Conservation (phyloP, 1,140 invertebrate genomes). For the Drosophila nigrodunni region DNA sequence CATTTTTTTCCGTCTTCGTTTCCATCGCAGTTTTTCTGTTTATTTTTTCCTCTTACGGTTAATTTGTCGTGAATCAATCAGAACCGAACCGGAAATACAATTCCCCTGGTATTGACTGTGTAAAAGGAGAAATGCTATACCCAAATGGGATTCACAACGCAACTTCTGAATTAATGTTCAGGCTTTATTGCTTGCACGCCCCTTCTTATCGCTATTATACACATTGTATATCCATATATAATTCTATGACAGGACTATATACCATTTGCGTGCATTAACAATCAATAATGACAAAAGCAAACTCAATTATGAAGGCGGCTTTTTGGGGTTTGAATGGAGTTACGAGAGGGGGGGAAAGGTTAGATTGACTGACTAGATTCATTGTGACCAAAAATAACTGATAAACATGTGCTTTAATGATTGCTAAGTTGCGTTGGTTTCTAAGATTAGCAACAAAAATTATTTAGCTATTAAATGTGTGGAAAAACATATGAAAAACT, state of each 20-base stretch:
- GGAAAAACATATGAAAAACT: background rate
- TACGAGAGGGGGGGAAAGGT: background rate
- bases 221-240: slow-evolving; percentile 4
- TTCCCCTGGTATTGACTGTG: slow-evolving; percentile 8
- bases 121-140: slow-evolving; percentile 21
- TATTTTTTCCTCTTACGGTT: background rate
- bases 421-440: background rate
- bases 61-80: slow-evolving; percentile 37
- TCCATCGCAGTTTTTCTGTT: background rate
- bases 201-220: slow-evolving; percentile 43
- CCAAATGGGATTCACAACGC: slow-evolving; percentile 38
- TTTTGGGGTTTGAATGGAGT: slow-evolving; percentile 19
- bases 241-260: slow-evolving; percentile 10
- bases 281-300: slow-evolving; percentile 63
- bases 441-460: background rate
- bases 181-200: slow-evolving; percentile 34
- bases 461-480: background rate
- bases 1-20: slow-evolving; percentile 8
- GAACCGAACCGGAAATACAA: slow-evolving; percentile 35
- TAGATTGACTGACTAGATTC: background rate
- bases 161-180: slow-evolving; percentile 39
- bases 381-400: slow-evolving; percentile 16
- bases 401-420: slow-evolving; percentile 1
- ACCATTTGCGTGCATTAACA: slow-evolving; percentile 72
- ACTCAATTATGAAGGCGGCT: slow-evolving; percentile 37